phyloP scores from a whole-genome alignment of 1,140 invertebrate genomes.

The Marisa cornuarietis region DNA sequence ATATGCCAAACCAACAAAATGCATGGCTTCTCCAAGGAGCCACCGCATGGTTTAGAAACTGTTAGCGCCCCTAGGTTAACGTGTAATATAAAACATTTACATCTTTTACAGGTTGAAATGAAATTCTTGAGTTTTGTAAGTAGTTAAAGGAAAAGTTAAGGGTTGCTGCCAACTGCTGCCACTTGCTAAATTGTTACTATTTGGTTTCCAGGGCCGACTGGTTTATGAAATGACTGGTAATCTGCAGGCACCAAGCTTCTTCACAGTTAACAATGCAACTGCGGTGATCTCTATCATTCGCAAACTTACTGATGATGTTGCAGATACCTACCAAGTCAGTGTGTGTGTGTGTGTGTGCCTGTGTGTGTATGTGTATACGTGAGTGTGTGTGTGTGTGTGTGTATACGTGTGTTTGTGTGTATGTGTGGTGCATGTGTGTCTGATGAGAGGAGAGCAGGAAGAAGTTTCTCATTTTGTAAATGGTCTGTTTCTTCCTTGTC shows the following conservation, averaged over 20 bases:
- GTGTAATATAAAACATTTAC: no score
- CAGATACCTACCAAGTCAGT: slow-evolving; percentile 22
- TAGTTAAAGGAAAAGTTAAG: no score
- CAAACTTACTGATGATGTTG: slow-evolving; percentile 23
- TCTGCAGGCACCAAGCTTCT: slow-evolving; percentile 42
- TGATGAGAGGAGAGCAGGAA: neutral
- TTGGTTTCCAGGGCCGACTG: slow-evolving; percentile 28
- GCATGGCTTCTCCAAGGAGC: no score
- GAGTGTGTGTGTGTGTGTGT: neutral
- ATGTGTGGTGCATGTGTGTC: neutral
- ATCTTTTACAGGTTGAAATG: no score
- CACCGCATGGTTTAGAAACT: no score
- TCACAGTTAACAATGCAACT: slow-evolving; percentile 33
- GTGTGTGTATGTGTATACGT: neutral
- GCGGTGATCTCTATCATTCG: slow-evolving; percentile 30
- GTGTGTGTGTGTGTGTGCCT: neutral
- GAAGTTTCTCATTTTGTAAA: neutral
- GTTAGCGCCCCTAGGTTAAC: no score
- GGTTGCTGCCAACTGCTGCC: no score
- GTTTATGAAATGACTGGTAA: slow-evolving; percentile 42
- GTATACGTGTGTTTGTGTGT: neutral
- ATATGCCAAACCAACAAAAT: no score
- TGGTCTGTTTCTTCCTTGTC: no score
- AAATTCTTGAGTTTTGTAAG: no score
- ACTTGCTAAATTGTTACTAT: neutral